Percentiles rank a stretch among this genome's conserved stretches.
Evolutionary conservation across 2,113 vertebrate genomes (phyloP).

Genomic region (Platysteira castanea): DNA sequence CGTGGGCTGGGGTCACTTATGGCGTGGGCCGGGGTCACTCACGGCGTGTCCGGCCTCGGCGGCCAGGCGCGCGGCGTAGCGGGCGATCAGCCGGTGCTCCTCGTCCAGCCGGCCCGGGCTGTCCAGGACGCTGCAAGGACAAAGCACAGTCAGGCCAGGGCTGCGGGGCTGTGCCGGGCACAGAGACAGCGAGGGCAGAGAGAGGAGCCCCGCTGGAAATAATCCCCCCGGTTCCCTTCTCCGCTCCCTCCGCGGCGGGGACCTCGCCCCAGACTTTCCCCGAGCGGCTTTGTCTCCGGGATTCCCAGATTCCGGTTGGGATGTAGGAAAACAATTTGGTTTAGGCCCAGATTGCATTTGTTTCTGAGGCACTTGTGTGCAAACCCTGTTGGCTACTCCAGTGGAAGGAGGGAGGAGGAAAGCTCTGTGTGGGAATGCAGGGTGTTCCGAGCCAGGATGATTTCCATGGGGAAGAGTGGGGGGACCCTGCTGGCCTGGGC

Average conservation of each 20-base stretch:
- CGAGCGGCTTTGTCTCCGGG: background rate
- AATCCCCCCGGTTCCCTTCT: accelerated
- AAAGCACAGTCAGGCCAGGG: background rate
- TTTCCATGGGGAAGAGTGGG: background rate
- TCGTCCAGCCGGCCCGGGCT: slow-evolving; percentile 91
- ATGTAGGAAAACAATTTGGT: background rate
- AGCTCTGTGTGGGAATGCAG: background rate
- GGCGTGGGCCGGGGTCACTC: slow-evolving; percentile 43
- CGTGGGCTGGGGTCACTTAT: no score
- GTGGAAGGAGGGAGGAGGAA: background rate
- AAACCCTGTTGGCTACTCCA: background rate
- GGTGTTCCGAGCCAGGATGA: background rate
- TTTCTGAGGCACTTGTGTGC: background rate
- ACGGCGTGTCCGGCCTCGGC: slow-evolving; percentile 89
- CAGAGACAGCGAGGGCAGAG: accelerated
- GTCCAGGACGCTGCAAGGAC: slow-evolving; percentile 80
- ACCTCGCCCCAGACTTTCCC: no score
- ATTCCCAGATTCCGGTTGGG: background rate
- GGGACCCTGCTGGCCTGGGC: background rate
- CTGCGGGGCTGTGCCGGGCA: background rate
- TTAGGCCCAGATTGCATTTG: background rate
- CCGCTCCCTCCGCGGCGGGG: background rate
- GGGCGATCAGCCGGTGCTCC: slow-evolving; percentile 91
- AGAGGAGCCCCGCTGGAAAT: background rate
- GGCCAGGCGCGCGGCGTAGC: slow-evolving; percentile 91